phyloP scores from a whole-genome alignment of 2,113 vertebrate genomes.

The Myrmophylax atrothorax region DNA sequence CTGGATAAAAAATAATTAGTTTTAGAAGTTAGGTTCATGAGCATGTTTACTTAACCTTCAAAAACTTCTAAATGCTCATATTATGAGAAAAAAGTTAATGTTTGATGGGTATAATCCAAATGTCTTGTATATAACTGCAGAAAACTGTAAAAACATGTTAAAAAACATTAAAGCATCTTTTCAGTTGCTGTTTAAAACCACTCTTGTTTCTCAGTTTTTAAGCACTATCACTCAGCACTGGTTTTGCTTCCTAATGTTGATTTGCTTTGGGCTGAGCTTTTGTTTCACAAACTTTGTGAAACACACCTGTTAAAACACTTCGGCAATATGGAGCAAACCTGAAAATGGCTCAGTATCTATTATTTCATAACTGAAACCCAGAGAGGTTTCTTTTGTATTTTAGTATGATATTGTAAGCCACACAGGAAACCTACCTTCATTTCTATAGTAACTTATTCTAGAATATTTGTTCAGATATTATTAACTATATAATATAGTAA shows the following conservation, averaged over 20 bases:
- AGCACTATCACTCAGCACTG: constrained; percentile 62
- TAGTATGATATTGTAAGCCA: constrained; percentile 33
- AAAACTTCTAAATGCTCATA: background rate
- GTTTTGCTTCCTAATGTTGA: constrained; percentile 68
- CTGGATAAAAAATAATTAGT: background rate
- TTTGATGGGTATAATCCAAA: background rate
- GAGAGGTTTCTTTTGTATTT: constrained; percentile 58
- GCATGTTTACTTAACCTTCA: background rate
- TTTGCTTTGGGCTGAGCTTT: constrained; percentile 57
- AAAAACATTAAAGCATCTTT: constrained; percentile 33
- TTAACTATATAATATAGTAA: constrained; percentile 45
- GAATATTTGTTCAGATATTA: constrained; percentile 47
- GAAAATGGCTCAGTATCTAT: constrained; percentile 64
- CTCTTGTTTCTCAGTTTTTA: constrained; percentile 50
- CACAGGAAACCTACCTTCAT: constrained; percentile 68
- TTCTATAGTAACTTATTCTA: constrained; percentile 55
- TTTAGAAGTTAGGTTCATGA: background rate
- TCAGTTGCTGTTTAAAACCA: constrained; percentile 62
- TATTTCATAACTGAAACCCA: constrained; percentile 72
- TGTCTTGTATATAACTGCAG: background rate
- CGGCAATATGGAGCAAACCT: constrained; percentile 44
- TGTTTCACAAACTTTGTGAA: constrained; percentile 62
- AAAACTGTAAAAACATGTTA: background rate
- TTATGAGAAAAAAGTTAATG: background rate
- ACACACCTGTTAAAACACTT: constrained; percentile 49